Base-by-base conservation (phyloP, 1,140 invertebrate species). In the Melanaphis sacchari region DNA sequence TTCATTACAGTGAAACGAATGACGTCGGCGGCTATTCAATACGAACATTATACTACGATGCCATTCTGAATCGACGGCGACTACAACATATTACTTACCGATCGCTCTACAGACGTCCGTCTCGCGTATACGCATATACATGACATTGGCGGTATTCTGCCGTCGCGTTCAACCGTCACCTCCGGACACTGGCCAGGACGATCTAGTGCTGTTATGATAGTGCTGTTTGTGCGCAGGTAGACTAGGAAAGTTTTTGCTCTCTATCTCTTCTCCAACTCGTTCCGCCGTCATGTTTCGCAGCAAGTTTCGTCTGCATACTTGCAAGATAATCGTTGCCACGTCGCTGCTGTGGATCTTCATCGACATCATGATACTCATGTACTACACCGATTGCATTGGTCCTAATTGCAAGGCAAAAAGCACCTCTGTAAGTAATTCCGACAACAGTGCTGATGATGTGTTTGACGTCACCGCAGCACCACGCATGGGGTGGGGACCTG, bases 261-360 rank as follows among this genome's bases (percentile, higher is more conserved):
- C 59, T 91, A 4, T 40, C 38, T 1, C 21, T 46, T 46, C 24
- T 24, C 2, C 18, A 24, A 46, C 8, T 85, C 31, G 59, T 49
- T 46, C 26, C 41, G 21, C 18, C 40, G 84, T n/a, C 66, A 98
- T 98, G 97, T 97, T 98, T 95, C 97, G 97, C 95, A 97, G 97
- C 95, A 98, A 97, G 96, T 96, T 98, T 95, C 97, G 98, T 95
- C 97, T 98, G 95, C 98, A 99, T 95, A 99, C 98, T 93, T 99
- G 98, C 95, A 98, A 98, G 95, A 98, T 99, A 94, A 98, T 99
- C 94, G 95, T 99, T 94, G 96, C 98, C 94, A 99, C 99, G 93
- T 99, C 99, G 0, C 95, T 99, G 93, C 98, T 99, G 81, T 99
- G 99, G 99, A 97, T 99, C 94, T 96, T 99, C 94, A 96, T 99